Evolutionary conservation across 2,113 vertebrate species (phyloP), one percentile per base, ranked within the genome.

Genomic region (Oenanthe melanoleuca): DNA sequence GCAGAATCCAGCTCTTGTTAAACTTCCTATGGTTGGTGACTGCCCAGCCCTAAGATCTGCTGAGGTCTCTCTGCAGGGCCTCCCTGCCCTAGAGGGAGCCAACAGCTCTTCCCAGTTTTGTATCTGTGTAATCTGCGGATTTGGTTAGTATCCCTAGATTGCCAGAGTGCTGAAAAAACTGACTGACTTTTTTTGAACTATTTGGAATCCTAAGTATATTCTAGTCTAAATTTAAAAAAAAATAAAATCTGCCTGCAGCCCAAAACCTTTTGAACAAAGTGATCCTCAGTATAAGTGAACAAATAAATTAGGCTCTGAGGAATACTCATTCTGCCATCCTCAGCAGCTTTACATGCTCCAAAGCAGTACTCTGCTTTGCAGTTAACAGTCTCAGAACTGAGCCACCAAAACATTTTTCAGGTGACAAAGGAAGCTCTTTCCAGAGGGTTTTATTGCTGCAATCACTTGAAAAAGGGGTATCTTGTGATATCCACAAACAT

Each of bases 61-160:
- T 12, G 44, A 52, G 63, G 31, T 86, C 33, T 42, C 53, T 67
- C 44, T 21, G 44, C 12, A 13, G 29, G n/a, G 8, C 3, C 12
- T 5, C 13, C 23, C 20, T 28, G 20, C 29, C 21, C 44, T 37
- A 7, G 25, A 31, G 11, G 17, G 8, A 59, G 14, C 22, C 37
- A 67, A 33, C 25, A 67, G 33, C 17, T 44, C 53, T 37, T 77
- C 63, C 33, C 37, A 60, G 31, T 42, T 59, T 31, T 37, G 11
- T 14, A 52, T 12, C 3, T 17, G 26, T 11, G 28, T 29, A 53
- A 1, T 37, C 33, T 33, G 37, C 0, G 0, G 20, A 44, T 67
- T 33, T 69, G 26, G 11, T 28, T 45, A 60, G 14, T 44, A 60
- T 19, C 33, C 38, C 45, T 18, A 63, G 17, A 83, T 37, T 0